Base-by-base conservation (phyloP, 2,888 invertebrate species). In the Nemotelus pantherinus region DNA sequence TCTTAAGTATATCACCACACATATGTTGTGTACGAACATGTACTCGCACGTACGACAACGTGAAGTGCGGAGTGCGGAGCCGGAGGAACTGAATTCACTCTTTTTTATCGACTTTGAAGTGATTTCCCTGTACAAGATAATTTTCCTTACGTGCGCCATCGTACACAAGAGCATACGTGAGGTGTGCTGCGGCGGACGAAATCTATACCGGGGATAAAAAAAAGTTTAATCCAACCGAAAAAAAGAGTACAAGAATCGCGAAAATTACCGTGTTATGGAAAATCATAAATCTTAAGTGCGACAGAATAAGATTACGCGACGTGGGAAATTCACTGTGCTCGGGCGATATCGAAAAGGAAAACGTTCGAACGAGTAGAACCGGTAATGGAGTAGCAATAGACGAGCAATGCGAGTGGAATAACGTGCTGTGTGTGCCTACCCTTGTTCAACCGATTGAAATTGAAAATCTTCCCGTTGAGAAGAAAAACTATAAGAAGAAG, bases 31-130 rank as follows among this genome's bases (percentile, higher is more conserved):
- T 60, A 72, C 72, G 72, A 25, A 25, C 25, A 25, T 25, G 25
- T 25, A 25, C 25, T 25, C 25, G 25, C 9, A 55, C 9, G 9
- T 55, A 10, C 55, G n/a, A n/a, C n/a, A n/a, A n/a, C 55, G n/a
- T 55, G 9, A 25, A 25, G 25, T 25, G 25, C 25, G 25, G 25
- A 25, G 25, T 25, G 25, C 44, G 45, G 48, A 60, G 72, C 60
- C 25, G 25, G 25, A 25, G 25, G 25, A 25, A 25, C 25, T 25
- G 48, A 41, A 72, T 72, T 72, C 58, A 72, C 76, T 76, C 65
- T 64, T 78, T 79, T 80, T 80, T 80, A 80, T 80, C 80, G 80
- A 80, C 80, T 77, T 76, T 79, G 77, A 78, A 76, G 80, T 80
- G 78, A 80, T 80, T 80, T 80, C 78, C 76, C 78, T 25, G 78